Base-by-base conservation (phyloP, 2,888 invertebrate species). In the Congeria kusceri region DNA sequence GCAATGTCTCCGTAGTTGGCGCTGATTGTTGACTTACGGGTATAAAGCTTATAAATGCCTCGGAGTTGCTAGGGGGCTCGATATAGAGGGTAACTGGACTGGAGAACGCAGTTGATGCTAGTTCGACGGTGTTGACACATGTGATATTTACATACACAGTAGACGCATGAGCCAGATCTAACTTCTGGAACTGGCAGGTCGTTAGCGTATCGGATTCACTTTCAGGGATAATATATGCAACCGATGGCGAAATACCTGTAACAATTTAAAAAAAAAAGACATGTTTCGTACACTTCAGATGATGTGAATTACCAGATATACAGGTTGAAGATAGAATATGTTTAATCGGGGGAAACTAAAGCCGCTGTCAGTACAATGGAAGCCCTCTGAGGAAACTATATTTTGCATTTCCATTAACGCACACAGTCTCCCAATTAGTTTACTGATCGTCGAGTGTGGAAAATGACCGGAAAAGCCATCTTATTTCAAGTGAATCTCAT, bases 121-220 rank as follows among this genome's bases (percentile, higher is more conserved):
- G 29, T 64, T 73, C 73, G n/a, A 78, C 47, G 18, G 39, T 59
- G 56, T 78, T 78, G 3, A 73, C 44, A 65, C 77, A 78, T 27
- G 66, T 72, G n/a, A 78, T 61, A n/a, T 28, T 69, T 20, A 59
- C 68, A 32, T 29, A 61, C 9, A 68, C 29, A 3, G 3, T 53
- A 3, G 62, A 63, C 3, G 72, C 73, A 46, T 78, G 73, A 29
- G 49, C 1, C 0, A 73, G 20, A 3, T 32, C 9, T 11, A 72
- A n/a, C 2, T 49, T 13, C 18, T 23, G 15, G 9, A 49, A 61
- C 4, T 25, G n/a, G 23, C 73, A 73, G 4, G 32, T 13, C 3
- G 20, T 44, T 5, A 23, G 15, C 0, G 18, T 15, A 11, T 67
- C 39, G 5, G 68, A 29, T 9, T 53, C 18, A 23, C n/a, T 53